Conservation (phyloP, 2,113 vertebrate genomes). For the Trogon melanurus region DNA sequence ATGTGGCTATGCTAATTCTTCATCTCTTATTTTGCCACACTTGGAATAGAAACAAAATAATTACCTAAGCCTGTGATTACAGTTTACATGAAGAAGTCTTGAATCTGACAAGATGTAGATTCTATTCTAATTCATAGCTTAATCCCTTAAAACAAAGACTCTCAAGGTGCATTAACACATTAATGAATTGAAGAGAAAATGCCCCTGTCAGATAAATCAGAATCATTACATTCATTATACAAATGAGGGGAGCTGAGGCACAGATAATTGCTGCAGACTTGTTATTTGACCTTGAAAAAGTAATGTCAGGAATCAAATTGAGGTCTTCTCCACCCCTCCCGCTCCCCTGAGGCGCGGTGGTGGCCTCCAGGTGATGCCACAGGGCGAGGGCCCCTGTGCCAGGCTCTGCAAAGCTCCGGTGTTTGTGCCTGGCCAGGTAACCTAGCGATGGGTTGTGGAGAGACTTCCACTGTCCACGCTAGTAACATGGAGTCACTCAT, state of each 20-base stretch:
- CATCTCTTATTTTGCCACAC: neutral
- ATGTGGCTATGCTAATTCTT: neutral
- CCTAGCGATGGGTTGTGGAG: neutral
- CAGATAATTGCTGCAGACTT: neutral
- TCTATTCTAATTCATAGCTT: neutral
- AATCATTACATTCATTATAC: neutral
- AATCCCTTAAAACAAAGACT: neutral
- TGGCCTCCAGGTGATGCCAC: neutral
- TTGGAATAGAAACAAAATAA: neutral
- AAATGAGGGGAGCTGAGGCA: neutral
- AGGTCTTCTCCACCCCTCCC: neutral
- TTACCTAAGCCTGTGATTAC: neutral
- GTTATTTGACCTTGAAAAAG: neutral
- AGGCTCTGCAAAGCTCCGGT: neutral
- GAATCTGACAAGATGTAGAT: neutral
- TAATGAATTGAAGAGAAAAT: neutral
- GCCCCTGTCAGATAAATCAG: neutral
- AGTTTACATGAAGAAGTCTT: neutral
- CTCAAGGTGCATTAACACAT: neutral
- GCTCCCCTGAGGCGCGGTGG: fast-evolving
- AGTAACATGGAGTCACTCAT: neutral
- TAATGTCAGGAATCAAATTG: neutral
- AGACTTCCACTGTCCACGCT: neutral
- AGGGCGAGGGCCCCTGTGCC: neutral
- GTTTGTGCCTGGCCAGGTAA: neutral